These are phyloP conservation scores for Ophion slaviceki DNA, from an alignment of 2,888 invertebrate species.

Conservation along the genomic window DNA sequence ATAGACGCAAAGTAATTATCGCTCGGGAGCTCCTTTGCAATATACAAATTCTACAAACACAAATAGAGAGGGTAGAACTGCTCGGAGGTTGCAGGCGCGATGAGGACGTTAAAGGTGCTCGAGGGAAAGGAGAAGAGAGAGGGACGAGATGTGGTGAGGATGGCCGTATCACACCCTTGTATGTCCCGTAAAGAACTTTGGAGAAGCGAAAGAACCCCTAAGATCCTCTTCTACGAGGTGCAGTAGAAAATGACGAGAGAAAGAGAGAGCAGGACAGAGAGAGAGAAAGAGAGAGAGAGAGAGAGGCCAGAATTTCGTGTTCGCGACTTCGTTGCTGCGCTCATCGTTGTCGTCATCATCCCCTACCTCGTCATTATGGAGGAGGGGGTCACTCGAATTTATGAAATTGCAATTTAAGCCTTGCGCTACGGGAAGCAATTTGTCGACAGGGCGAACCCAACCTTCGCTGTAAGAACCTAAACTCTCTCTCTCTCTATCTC, in stretches of 20 bases:
- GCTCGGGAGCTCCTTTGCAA: conserved; percentile 24
- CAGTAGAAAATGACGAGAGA: conserved; percentile 19
- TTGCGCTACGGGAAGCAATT: conserved; percentile 71
- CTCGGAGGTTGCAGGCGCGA: neutral
- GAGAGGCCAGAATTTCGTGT: conserved; percentile 43
- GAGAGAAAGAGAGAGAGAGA: conserved; percentile 21
- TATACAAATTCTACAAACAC: conserved; percentile 13
- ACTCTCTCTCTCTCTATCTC: conserved; percentile 7
- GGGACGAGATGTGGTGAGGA: neutral
- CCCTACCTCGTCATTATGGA: conserved; percentile 25
- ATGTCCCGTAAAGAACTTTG: conserved; percentile 18
- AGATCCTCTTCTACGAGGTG: conserved; percentile 10
- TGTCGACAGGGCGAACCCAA: conserved; percentile 64
- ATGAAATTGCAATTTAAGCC: conserved; percentile 78
- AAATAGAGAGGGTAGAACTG: neutral
- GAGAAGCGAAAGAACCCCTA: conserved; percentile 28
- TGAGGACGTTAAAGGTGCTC: conserved; percentile 4
- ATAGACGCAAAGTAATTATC: conserved; percentile 56
- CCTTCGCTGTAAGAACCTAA: conserved; percentile 25
- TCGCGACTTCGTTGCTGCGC: conserved; percentile 24
- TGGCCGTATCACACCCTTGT: conserved; percentile 9
- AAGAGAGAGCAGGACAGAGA: conserved; percentile 1
- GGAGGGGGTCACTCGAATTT: conserved; percentile 72
- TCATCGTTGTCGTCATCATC: conserved; percentile 37
- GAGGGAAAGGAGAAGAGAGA: neutral